Evolutionary conservation across 2,797 vertebrate species (phyloP).

Genomic region (Alfaro cultratus): DNA sequence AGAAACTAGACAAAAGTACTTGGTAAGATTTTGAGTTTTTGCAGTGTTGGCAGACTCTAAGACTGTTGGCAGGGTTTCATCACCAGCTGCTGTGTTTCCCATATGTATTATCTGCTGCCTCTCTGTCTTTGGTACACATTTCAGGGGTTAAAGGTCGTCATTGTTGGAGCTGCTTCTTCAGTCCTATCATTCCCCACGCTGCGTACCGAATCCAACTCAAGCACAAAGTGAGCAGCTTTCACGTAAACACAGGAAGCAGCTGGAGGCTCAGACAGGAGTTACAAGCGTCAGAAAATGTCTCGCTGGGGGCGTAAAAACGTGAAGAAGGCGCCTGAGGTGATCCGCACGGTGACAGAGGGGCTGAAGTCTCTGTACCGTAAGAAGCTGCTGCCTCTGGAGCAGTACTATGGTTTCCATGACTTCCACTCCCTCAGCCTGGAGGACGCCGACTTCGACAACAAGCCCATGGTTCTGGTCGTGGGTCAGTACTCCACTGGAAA

Average conservation of each 20-base stretch:
- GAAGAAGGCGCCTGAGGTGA: slow-evolving; percentile 90
- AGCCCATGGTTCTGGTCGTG: slow-evolving; percentile 94
- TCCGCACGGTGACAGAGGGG: slow-evolving; percentile 92
- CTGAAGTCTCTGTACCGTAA: slow-evolving; percentile 90
- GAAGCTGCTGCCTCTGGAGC: slow-evolving; percentile 91
- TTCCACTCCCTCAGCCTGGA: slow-evolving; percentile 91
- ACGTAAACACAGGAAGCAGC: slow-evolving; percentile 76
- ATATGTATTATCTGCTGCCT: neutral
- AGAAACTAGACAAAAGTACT: too few species aligned
- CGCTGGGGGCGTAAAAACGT: slow-evolving; percentile 90
- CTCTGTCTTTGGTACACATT: slow-evolving; percentile 25
- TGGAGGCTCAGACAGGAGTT: slow-evolving; percentile 65
- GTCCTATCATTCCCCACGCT: slow-evolving; percentile 23
- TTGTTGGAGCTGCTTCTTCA: slow-evolving; percentile 18
- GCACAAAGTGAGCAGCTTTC: slow-evolving; percentile 58
- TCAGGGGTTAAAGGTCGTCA: slow-evolving; percentile 45
- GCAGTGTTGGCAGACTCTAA: slow-evolving; percentile 58
- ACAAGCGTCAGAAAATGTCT: slow-evolving; percentile 82
- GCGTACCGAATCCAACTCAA: slow-evolving; percentile 43
- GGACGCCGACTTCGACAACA: slow-evolving; percentile 93
- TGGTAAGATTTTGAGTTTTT: too few species aligned
- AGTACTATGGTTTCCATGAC: slow-evolving; percentile 90
- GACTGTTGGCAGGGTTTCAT: slow-evolving; percentile 35
- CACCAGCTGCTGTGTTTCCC: neutral
- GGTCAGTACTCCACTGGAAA: slow-evolving; percentile 96